Evolutionary conservation across 1,140 invertebrate species (phyloP), one percentile per base, ranked within the genome.

Genomic region (Drosophila rufa): DNA sequence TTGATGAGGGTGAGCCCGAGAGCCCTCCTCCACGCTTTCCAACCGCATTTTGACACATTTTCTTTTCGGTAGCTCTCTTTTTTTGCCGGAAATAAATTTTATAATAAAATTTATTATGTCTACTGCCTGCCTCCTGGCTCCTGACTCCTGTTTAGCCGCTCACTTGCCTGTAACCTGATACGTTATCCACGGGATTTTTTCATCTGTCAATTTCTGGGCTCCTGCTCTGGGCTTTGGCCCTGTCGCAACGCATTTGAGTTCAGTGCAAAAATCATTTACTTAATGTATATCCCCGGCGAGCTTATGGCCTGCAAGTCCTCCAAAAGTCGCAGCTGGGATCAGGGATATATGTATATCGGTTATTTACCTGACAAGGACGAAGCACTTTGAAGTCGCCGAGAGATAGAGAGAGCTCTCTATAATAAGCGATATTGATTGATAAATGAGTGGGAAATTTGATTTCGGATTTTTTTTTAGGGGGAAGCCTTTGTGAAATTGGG

Each of bases 71-170:
- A 40, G n/a, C 57, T 12, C 48, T 30, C 36, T 42, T 19, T 40
- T 42, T 46, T 40, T 42, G 19, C 30, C 75, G 78, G 56, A 89
- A 90, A 89, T 89, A 90, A 90, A 89, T 90, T 90, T 89, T 89
- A 89, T 89, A 85, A 89, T 89, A 89, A 90, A 89, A 90, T 89
- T 89, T 89, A 90, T 89, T 89, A 89, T 85, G 85, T 89, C 81
- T 89, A 90, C 79, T 47, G 59, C 46, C 50, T 9, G 46, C 33
- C 56, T 66, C 8, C 43, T 53, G 45, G 3, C 33, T 12, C 53
- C 61, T 36, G 46, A 48, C 66, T 73, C 15, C 50, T 60, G 45
- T 61, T 60, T 69, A 48, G 40, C 47, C 50, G 57, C 78, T 90
- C 59, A 61, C 65, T 90, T 91, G 78, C 55, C 73, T 75, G 86